Conservation (phyloP, 2,888 invertebrate genomes). For the Lacanobia oleracea region DNA sequence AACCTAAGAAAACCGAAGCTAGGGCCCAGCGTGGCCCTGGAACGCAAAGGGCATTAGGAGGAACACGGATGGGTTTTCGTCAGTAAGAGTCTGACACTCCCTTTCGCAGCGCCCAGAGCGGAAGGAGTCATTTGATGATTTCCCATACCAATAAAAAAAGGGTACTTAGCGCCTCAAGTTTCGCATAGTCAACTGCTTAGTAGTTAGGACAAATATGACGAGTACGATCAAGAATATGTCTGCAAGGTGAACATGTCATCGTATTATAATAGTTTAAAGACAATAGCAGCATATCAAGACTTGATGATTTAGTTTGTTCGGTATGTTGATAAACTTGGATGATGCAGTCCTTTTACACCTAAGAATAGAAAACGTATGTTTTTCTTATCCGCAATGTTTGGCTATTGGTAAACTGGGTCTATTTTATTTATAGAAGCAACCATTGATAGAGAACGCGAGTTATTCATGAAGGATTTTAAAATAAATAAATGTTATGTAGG, state of each 20-base stretch:
- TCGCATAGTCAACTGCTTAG: conserved; percentile 23
- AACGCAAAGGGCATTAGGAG: no score
- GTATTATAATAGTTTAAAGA: conserved; percentile 22
- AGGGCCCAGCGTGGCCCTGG: no score
- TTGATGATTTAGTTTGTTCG: not conserved
- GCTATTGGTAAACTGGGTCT: not conserved
- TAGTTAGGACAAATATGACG: conserved; percentile 25
- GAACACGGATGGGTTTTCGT: no score
- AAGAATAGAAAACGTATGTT: not conserved
- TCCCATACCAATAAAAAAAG: no score
- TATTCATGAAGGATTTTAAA: no score
- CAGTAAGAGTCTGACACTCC: no score
- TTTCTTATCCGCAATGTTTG: not conserved
- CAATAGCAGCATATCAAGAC: conserved; percentile 7
- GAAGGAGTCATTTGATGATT: no score
- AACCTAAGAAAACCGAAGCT: no score
- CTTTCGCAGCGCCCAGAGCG: no score
- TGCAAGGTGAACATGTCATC: conserved; percentile 48
- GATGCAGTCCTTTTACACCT: not conserved
- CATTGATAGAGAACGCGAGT: no score
- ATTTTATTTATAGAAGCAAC: no score
- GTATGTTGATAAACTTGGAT: not conserved
- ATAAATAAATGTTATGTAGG: no score
- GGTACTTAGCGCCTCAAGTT: not conserved
- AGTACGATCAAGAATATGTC: conserved; percentile 31